Evolutionary conservation across 2,113 vertebrate species (phyloP).

Genomic region (Trinectes maculatus): DNA sequence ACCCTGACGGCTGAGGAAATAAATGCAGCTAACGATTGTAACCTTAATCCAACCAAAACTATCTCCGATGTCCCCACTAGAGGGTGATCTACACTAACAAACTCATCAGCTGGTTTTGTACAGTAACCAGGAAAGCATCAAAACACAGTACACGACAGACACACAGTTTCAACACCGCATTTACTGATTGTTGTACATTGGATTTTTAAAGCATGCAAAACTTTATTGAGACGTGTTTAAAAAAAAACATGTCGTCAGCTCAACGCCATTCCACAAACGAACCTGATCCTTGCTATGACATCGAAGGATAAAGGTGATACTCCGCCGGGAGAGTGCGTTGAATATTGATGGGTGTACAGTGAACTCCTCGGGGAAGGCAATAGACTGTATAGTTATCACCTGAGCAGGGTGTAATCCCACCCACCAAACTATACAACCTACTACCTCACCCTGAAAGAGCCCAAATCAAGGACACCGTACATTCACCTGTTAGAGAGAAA

Average conservation of each 20-base stretch:
- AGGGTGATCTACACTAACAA: slow-evolving; percentile 45
- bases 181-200: slow-evolving; percentile 25
- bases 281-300: slow-evolving; percentile 1
- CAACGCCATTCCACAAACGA: background rate
- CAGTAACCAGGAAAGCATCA: slow-evolving; percentile 1
- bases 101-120: slow-evolving; percentile 1
- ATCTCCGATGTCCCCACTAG: slow-evolving; percentile 54
- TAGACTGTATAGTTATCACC: slow-evolving; percentile 98
- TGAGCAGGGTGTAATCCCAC: slow-evolving; percentile 88
- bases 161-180: background rate
- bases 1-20: background rate
- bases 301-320: slow-evolving; percentile 24
- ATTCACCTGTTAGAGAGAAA: background rate
- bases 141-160: background rate
- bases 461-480: slow-evolving; percentile 46
- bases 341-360: slow-evolving; percentile 50
- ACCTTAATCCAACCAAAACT: background rate
- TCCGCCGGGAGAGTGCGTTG: slow-evolving; percentile 3
- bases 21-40: background rate
- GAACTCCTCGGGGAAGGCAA: slow-evolving; percentile 91
- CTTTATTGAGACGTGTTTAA: slow-evolving; percentile 57
- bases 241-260: slow-evolving; percentile 3
- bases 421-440: slow-evolving; percentile 98
- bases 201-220: slow-evolving; percentile 34
- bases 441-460: slow-evolving; percentile 89